Base-by-base conservation (phyloP, 1,140 invertebrate genomes). In the Dendrolimus punctatus region DNA sequence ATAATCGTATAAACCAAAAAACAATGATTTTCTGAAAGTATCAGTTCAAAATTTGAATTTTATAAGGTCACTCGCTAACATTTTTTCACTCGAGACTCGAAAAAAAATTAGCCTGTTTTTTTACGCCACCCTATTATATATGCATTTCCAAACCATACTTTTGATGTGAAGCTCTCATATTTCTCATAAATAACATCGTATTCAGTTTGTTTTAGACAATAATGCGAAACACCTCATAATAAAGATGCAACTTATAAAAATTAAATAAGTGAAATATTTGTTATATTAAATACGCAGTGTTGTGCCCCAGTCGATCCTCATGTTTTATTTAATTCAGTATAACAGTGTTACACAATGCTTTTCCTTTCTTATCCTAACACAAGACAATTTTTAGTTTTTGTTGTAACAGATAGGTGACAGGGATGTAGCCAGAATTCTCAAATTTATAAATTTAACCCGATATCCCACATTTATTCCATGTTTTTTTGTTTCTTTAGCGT, bases 291-390 rank as follows among this genome's bases (percentile, higher is more conserved):
- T 90, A 89, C 90, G 91, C 92, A 91, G 91, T 93, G 91, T 94
- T 94, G 92, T 94, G 92, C 92, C 92, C 92, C 91, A 89, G 87
- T 88, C 84, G 71, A 73, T 87, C 84, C 87, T 73, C 73, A 77
- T 85, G 78, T 87, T 87, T 85, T 88, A 80, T 86, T 88, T 87
- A 73, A 23, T 23, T 23, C 57, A 73, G 73, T 55, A 61, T 79
- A 60, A 79, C 62, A 76, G 67, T 78, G 73, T 83, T 67, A 55
- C 79, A 79, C 71, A 62, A 53, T 58, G 61, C 73, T 78, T 73
- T 68, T 23, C 49, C 64, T 77, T 81, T 73, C 58, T 62, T 75
- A 73, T 76, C 55, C 58, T 72, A 71, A 65, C 68, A 68, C 46
- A 50, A 53, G 10, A 40, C 46, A 53, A 37, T 39, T 8, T 53